Base-by-base conservation (phyloP, 2,888 invertebrate genomes). In the Ormyrus pomaceus region DNA sequence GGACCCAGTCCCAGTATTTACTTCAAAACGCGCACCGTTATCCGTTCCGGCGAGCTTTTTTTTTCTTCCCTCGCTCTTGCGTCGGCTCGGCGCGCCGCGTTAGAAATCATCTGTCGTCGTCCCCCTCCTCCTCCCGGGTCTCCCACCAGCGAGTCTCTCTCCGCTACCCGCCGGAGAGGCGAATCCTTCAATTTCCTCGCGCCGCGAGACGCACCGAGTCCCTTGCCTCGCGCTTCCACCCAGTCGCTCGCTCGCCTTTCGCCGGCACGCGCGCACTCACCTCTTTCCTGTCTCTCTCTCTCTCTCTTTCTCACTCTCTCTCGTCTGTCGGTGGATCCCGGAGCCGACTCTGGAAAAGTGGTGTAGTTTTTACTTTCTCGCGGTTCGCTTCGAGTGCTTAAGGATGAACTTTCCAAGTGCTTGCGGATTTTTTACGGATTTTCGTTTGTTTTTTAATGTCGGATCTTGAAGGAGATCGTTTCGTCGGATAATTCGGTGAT, bases 121-220 rank as follows among this genome's bases (percentile, higher is more conserved):
- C n/a, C 7, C 50, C 13, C 46, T 6, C 50, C n/a, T 34, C 64
- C 13, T 34, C 10, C 50, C 66, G 55, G 34, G 34, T 34, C 48
- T 6, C 8, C 46, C 46, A 34, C 9, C 5, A 8, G 9, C 71
- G 61, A 10, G 55, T 73, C 78, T 73, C 78, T 73, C 59, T 61
- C 66, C 34, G 1, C 46, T n/a, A n/a, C n/a, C 7, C 62, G 73
- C 8, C 13, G 50, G 34, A 2, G 10, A 11, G 5, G 51, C 58
- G 62, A 64, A 71, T 79, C 77, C 76, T 80, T 77, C 71, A 68
- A 70, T 71, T 64, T 62, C 53, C 51, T 34, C 34, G 34, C 34
- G 34, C 4, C 34, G 19, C 34, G 34, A 34, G 34, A 4, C 34
- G 3, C 34, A 34, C 3, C 34, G 34, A 34, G 34, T 34, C 34